phyloP scores from a whole-genome alignment of 2,797 vertebrate species.

The Melanotaenia parkinsoni region DNA sequence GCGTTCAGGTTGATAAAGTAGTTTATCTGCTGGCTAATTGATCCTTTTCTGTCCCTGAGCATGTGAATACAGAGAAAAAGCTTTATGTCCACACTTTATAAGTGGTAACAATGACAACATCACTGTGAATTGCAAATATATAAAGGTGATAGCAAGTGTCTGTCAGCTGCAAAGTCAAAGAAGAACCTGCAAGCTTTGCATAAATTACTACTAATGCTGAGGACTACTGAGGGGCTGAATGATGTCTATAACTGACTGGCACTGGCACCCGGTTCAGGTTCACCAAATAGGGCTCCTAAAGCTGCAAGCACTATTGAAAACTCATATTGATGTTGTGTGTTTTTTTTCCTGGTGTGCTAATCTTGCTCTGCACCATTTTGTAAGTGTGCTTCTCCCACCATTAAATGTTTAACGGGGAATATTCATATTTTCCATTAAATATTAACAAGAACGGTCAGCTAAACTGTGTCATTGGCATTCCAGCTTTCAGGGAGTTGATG shows the following conservation, averaged over 20 bases:
- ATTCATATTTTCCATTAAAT: constrained; percentile 59
- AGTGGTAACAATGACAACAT: background rate
- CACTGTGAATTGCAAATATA: too few species aligned
- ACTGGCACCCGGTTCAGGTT: background rate
- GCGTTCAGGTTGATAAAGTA: too few species aligned
- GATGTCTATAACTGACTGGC: background rate
- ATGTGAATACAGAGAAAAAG: background rate
- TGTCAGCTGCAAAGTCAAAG: background rate
- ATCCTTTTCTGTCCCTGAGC: background rate
- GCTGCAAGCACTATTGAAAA: background rate
- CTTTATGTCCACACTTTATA: background rate
- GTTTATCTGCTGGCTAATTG: too few species aligned
- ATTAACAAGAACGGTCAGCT: constrained; percentile 51
- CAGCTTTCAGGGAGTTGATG: background rate
- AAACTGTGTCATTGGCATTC: constrained; percentile 42
- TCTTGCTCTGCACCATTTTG: constrained; percentile 3
- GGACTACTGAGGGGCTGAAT: background rate
- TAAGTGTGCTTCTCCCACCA: constrained; percentile 1
- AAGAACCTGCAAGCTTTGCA: background rate
- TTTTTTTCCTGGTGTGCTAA: too few species aligned
- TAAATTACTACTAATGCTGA: background rate
- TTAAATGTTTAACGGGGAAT: constrained; percentile 42
- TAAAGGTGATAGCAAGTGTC: background rate
- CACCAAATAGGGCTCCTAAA: background rate
- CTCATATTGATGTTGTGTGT: background rate